Base-by-base conservation (phyloP, 2,888 invertebrate genomes). In the Ochropleura plecta region DNA sequence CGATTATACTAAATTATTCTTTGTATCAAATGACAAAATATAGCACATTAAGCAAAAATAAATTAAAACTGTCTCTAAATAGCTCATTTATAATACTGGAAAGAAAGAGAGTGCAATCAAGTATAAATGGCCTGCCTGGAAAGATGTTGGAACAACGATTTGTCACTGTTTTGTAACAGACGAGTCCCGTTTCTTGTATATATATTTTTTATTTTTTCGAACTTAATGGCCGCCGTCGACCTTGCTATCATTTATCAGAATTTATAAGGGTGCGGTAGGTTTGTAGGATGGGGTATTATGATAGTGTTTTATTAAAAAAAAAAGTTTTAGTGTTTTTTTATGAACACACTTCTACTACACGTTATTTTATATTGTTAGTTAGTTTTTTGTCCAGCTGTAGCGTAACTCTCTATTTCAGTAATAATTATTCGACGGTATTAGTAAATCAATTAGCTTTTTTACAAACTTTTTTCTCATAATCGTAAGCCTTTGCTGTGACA, bases 161-260 rank as follows among this genome's bases (percentile, higher is more conserved):
- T 91, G 90, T 92, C 92, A 92, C 91, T 90, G 90, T 91, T 89
- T 88, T 87, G 85, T 77, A 73, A 71, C 76, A 79, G 79, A 75
- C 65, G 85, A 85, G 85, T 82, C 78, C 76, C 78, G 84, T 85
- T 75, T 89, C 79, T 85, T 84, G 63, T 84, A 76, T 88, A 30
- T 89, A 10, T 86, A 83, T 89, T 90, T 89, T 86, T 85, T 77
- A 88, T 88, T 89, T 88, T 89, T 85, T 81, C 76, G 68, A 78
- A 84, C 85, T 79, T 90, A 90, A 91, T 88, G 87, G 85, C 86
- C 73, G 57, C 77, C 68, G 78, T 66, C 77, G 81, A 82, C 86
- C 80, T 76, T 73, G 81, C 68, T 73, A 79, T 86, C 82, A 89
- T 90, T 90, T 88, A 88, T 88, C 83, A 86, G 83, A 88, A 87